A percentile compares a stretch with the other conserved stretches of the same genome.
Conservation (phyloP, 2,113 vertebrate species). For the Nyctibius bracteatus region DNA sequence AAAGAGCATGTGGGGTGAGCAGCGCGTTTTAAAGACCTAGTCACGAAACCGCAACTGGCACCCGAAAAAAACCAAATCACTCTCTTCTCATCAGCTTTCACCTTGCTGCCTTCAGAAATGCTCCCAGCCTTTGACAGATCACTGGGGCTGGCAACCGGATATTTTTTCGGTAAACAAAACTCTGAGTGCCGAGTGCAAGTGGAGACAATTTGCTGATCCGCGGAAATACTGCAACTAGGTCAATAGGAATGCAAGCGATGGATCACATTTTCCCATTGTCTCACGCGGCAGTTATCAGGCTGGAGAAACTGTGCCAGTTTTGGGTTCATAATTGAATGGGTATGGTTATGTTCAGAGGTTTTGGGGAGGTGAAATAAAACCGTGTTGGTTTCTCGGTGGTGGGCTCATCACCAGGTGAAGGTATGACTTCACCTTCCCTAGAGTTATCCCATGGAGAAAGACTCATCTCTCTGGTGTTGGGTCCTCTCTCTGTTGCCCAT, state of each 20-base stretch:
- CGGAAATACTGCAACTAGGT: conserved; percentile 20
- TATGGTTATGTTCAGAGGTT: background rate
- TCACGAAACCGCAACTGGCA: background rate
- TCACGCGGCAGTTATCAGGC: background rate
- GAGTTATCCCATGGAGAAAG: background rate
- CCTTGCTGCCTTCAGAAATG: conserved; percentile 14
- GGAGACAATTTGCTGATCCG: conserved; percentile 55
- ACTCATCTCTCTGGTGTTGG: background rate
- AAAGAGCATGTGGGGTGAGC: background rate
- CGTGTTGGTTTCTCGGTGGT: background rate
- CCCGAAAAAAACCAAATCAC: background rate
- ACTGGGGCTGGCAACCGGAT: background rate
- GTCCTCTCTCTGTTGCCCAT: background rate
- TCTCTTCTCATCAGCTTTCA: conserved; percentile 46
- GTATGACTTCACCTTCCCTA: background rate
- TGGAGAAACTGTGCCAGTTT: background rate
- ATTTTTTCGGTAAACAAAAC: conserved; percentile 58
- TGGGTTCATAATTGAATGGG: background rate
- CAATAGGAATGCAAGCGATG: conserved; percentile 34
- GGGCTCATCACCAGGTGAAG: background rate
- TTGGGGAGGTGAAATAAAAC: background rate
- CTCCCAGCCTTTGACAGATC: background rate
- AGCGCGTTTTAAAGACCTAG: background rate
- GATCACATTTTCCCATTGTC: conserved; percentile 43
- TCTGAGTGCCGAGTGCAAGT: background rate